Base-by-base conservation (phyloP, 2,797 vertebrate species). In the Sebastiscus albofasciatus region DNA sequence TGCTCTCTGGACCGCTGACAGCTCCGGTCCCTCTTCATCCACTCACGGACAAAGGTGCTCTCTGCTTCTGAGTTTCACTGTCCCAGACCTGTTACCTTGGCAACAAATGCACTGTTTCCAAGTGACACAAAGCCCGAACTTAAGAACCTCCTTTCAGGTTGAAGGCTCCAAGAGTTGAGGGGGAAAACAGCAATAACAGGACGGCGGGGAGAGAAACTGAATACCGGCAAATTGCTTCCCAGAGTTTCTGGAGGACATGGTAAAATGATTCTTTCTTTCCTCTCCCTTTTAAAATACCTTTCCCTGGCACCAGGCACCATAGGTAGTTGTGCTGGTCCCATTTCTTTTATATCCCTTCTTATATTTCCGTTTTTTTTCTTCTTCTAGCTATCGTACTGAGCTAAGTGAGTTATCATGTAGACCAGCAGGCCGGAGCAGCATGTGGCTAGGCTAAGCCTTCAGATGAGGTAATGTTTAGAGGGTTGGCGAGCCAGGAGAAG, bases 101-200 rank as follows among this genome's bases (percentile, higher is more conserved):
- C 77, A 87, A 95, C 92, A 85, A 91, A 92, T 85, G 87, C 87
- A 92, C 87, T 92, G 90, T 95, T 95, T 94, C 91, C 91, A 82
- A 93, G 90, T 91, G 91, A 94, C 90, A 92, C 93, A 90, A 92
- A 92, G 90, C 74, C 79, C 84, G 76, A 90, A 93, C 83, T 79
- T 77, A 92, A 93, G 87, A 94, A 92, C 83, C 92, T 94, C 81
- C 80, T 91, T 92, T 94, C 86, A 90, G 85, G 87, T 85, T 70
- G 84, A 90, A 88, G 76, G 81, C 88, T 92, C 89, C 87, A 87
- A 90, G 87, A 89, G 89, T 84, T 61, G 77, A 88, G 73, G 78
- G 78, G 90, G 91, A 92, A 94, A 93, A 90, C 88, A 89, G 90
- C 89, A 93, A 92, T 94, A 95, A 94, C 90, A 90, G 90, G 90